Evolutionary conservation across 2,888 invertebrate genomes (phyloP), one percentile per base, ranked within the genome.

Genomic region (Sphaerophoria taeniata): DNA sequence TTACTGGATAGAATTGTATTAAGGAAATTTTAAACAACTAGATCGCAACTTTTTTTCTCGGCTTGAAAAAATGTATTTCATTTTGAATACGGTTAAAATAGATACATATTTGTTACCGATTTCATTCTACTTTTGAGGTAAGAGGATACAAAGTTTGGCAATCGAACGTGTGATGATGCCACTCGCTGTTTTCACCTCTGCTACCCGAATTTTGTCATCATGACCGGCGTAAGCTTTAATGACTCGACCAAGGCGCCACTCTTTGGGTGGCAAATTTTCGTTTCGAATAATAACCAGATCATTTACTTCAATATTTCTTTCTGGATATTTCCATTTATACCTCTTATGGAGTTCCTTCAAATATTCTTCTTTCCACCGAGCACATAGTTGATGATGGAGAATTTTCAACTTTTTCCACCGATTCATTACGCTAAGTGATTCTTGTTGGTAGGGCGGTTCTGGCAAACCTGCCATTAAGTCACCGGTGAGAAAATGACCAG

Each of bases 401-500:
- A 47, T 47, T 47, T 47, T n/a, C 14, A 47, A 47, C 14, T 58
- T 63, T 56, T 16, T 51, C 55, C 69, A 56, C 7, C 69, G 33
- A 56, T 70, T 56, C 14, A 70, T 56, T 1, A 70, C 3, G 6
- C 43, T 70, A 3, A 45, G 2, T 4, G 31, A 56, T 0, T 33
- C 3, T 5, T 45, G 31, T n/a, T n/a, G n/a, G 6, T 45, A 34
- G 11, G 69, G 12, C 4, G 69, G 55, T 9, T 56, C 55, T 4
- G 55, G 33, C 5, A 36, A 24, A n/a, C 45, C 31, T 5, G 33
- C 1, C 3, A 56, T 5, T 11, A 16, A 31, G 11, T 33, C 47
- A 47, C 33, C 45, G 12, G 31, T 47, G 45, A 61, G 24, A n/a
- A 61, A 61, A 47, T 61, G 61, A n/a, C 65, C 65, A 16, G 61